Evolutionary conservation across 2,113 vertebrate genomes (phyloP).

Genomic region (Neogale vison): DNA sequence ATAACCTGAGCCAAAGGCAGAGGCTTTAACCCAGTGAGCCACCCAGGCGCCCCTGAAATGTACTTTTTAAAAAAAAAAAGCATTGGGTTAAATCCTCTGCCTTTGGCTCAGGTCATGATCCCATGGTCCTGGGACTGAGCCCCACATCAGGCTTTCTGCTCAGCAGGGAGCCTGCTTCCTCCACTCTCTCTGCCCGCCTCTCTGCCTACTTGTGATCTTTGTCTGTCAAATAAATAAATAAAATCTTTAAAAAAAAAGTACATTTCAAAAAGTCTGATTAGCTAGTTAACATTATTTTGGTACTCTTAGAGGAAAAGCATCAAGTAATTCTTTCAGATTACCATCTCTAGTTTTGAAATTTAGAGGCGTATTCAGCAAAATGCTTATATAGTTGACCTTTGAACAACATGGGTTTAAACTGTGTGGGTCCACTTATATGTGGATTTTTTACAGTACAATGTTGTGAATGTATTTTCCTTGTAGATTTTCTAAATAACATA

Average conservation of each 20-base stretch:
- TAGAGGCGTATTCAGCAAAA: neutral
- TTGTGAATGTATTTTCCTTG: neutral
- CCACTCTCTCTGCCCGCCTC: no score
- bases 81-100: no score
- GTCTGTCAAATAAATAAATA: no score
- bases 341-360: slow-evolving; percentile 27
- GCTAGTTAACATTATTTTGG: neutral
- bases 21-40: no score
- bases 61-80: no score
- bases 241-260: neutral
- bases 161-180: no score
- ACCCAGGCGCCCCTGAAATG: no score
- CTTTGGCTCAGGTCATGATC: no score
- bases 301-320: neutral
- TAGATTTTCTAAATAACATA: neutral
- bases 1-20: no score
- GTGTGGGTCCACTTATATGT: neutral
- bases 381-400: neutral
- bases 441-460: neutral
- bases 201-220: no score
- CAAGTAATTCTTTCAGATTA: neutral
- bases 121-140: no score
- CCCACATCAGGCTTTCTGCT: no score
- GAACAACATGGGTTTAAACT: neutral
- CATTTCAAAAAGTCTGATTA: neutral